Percentiles rank a stretch among this genome's conserved stretches.
phyloP scores from a whole-genome alignment of 2,113 vertebrate genomes.

The Ceyx melanurus region DNA sequence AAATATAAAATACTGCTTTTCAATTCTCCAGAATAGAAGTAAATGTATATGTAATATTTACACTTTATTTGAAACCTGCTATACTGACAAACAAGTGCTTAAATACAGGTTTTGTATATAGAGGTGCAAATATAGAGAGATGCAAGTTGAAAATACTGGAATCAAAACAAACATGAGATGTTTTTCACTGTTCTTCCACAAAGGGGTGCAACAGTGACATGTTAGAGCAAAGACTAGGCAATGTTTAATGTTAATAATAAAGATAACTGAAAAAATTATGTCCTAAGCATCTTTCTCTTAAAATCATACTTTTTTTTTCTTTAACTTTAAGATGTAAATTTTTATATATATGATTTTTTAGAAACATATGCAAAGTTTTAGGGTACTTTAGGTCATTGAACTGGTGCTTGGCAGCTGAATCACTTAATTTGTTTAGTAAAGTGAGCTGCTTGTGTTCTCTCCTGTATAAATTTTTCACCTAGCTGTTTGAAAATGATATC shows the following conservation, averaged over 20 bases:
- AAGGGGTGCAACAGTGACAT: background rate
- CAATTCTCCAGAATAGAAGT: background rate
- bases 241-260: background rate
- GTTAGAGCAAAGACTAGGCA: background rate
- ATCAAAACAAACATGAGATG: background rate
- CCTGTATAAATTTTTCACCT: background rate
- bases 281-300: background rate
- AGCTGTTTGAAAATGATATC: background rate
- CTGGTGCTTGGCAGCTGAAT: background rate
- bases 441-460: background rate
- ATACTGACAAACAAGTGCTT: background rate
- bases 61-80: background rate
- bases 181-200: conserved; percentile 32
- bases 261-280: background rate
- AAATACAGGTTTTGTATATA: background rate
- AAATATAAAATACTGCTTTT: background rate
- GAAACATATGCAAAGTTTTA: background rate
- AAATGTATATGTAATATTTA: background rate
- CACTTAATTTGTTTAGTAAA: background rate
- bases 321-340: background rate
- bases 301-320: background rate
- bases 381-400: background rate
- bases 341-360: background rate
- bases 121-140: background rate
- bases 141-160: background rate